A percentile compares a stretch with the other conserved stretches of the same genome.
phyloP scores from a whole-genome alignment of 2,113 vertebrate genomes.

The Vanacampus margaritifer region DNA sequence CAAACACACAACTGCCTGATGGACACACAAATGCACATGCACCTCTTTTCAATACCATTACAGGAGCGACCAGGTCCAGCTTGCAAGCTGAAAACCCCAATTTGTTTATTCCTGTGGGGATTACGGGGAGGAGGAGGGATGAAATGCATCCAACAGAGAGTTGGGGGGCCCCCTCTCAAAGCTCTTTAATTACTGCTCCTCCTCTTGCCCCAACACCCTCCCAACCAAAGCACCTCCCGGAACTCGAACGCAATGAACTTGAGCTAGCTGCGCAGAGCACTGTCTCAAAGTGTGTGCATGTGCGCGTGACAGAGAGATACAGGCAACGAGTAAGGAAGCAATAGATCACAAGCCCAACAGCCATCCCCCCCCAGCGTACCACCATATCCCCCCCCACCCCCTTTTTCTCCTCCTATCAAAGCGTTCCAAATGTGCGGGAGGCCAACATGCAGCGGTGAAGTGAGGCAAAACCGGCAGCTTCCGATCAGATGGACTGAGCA shows the following conservation, averaged over 20 bases:
- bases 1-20: slow-evolving; percentile 12
- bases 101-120: slow-evolving; percentile 75
- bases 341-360: slow-evolving; percentile 41
- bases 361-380: slow-evolving; percentile 17
- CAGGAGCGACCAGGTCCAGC: slow-evolving; percentile 59
- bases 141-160: slow-evolving; percentile 67
- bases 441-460: slow-evolving; percentile 15
- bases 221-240: slow-evolving; percentile 30
- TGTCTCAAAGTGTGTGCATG: slow-evolving; percentile 16
- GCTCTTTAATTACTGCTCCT: slow-evolving; percentile 69
- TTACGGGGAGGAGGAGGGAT: slow-evolving; percentile 47
- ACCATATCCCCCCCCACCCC: slow-evolving; percentile 16
- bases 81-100: slow-evolving; percentile 70
- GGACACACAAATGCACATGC: slow-evolving; percentile 13
- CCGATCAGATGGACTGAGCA: slow-evolving; percentile 6
- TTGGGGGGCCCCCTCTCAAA: slow-evolving; percentile 62
- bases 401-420: slow-evolving; percentile 11
- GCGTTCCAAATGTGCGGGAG: slow-evolving; percentile 39
- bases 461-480: slow-evolving; percentile 28
- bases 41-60: slow-evolving; percentile 52
- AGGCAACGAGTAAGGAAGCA: slow-evolving; percentile 26
- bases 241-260: slow-evolving; percentile 65
- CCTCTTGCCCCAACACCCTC: slow-evolving; percentile 22
- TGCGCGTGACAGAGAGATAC: not conserved
- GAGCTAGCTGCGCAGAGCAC: slow-evolving; percentile 42